A percentile compares a stretch with the other conserved stretches of the same genome.
Conservation (phyloP, 1,140 invertebrate species). For the Teleopsis dalmanni region DNA sequence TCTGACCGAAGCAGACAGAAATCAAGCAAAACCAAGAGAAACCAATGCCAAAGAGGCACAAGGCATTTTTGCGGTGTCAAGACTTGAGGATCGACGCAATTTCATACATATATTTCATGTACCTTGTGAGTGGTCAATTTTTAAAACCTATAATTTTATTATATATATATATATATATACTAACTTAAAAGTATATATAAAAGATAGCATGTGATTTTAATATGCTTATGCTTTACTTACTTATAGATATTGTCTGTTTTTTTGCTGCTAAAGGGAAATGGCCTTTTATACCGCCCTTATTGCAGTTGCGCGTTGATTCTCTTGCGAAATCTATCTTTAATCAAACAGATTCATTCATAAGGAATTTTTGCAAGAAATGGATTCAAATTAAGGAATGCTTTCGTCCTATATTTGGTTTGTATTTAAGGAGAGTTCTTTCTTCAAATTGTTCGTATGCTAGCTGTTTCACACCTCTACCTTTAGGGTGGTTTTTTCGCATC, state of each 20-base stretch:
- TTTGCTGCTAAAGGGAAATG: slow-evolving; percentile 41
- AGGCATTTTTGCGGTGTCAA: slow-evolving; percentile 32
- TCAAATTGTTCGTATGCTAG: no score
- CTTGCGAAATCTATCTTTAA: slow-evolving; percentile 27
- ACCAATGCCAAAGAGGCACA: background rate
- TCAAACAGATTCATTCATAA: slow-evolving; percentile 34
- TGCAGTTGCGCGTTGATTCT: slow-evolving; percentile 31
- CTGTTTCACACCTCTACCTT: no score
- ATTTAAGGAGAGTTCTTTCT: no score
- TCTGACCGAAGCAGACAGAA: background rate
- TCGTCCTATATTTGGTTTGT: slow-evolving; percentile 31
- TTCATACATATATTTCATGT: slow-evolving; percentile 39
- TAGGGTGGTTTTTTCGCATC: no score
- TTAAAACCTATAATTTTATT: background rate
- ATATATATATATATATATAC: background rate
- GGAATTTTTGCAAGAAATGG: slow-evolving; percentile 36
- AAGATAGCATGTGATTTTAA: no score
- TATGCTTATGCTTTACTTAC: background rate
- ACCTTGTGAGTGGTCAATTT: slow-evolving; percentile 25
- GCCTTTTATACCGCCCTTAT: slow-evolving; percentile 38
- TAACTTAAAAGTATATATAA: background rate
- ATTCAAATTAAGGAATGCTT: slow-evolving; percentile 40
- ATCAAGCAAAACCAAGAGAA: background rate
- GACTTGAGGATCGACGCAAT: slow-evolving; percentile 27
- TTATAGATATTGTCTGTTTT: slow-evolving; percentile 38